Evolutionary conservation across 2,888 invertebrate genomes (phyloP), one percentile per base, ranked within the genome.

Genomic region (Dilophus febrilis): DNA sequence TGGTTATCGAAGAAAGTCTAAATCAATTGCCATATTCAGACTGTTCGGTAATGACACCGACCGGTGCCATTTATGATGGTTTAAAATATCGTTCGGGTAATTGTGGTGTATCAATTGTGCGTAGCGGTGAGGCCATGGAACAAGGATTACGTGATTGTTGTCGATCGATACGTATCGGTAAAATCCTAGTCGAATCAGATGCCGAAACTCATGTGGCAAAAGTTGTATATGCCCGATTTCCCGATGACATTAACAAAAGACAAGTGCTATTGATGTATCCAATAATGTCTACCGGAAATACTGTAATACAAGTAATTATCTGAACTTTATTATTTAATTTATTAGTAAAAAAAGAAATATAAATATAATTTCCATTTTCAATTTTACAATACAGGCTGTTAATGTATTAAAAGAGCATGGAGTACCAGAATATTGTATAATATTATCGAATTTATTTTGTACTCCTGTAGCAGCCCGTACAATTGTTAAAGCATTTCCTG

Each of bases 211-310:
- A 95, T 52, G 92, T 90, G 58, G 95, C 97, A 0, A 79, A 80
- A 55, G 94, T 98, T 1, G 91, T 97, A 3, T 99, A 98, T 59
- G 88, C 97, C 5, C 83, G 97, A 58, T 91, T 98, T 57, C 95
- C 97, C 0, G 91, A 92, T 47, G 97, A 97, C 58, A 91, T 98
- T 46, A 72, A 83, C 0, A 71, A 77, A 39, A 69, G 97, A 50
- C 78, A 79, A 53, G 91, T 97, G 31, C 68, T 98, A 34, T 71
- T 98, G 3, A 92, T 98, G 88, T 98, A 98, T 64, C 97, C 97
- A 10, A 97, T 97, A 42, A 92, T 98, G 90, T 91, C 92, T 45
- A 92, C 94, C 1, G 97, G 98, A 2, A 95, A 94, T 58, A 97
- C 97, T 35, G 92, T 97, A 6, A 79, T 77, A 50, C 77, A 80